Evolutionary conservation across 2,888 invertebrate genomes (phyloP).

Genomic region (Drosophila maculinotata): DNA sequence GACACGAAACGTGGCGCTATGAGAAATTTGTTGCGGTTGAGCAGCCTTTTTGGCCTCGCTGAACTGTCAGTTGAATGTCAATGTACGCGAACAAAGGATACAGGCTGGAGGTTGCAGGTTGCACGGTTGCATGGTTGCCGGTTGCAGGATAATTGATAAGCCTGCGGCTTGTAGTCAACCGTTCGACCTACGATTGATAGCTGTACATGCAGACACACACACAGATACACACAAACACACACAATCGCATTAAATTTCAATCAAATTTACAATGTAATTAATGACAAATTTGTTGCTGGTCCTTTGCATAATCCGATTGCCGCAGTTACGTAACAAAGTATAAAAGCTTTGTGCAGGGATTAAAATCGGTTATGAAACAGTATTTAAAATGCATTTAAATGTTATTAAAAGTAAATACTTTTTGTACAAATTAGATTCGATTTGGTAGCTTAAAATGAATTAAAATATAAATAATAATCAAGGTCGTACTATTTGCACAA

Average conservation of each 20-base stretch:
- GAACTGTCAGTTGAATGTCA: slow-evolving; percentile 27
- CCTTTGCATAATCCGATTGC: slow-evolving; percentile 38
- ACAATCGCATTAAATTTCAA: slow-evolving; percentile 42
- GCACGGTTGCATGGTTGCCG: slow-evolving; percentile 8
- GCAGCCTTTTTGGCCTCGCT: slow-evolving; percentile 2
- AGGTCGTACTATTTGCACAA: background rate
- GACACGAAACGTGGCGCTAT: background rate
- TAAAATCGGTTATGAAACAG: slow-evolving; percentile 29
- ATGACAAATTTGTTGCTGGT: slow-evolving; percentile 22
- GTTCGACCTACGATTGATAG: slow-evolving; percentile 38
- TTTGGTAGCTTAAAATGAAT: background rate
- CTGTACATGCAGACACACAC: slow-evolving; percentile 11
- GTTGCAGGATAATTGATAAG: slow-evolving; percentile 52
- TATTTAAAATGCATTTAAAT: slow-evolving; percentile 49
- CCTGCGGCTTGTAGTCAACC: slow-evolving; percentile 45
- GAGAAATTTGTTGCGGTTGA: background rate
- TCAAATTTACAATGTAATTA: slow-evolving; percentile 43
- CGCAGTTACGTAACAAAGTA: slow-evolving; percentile 6
- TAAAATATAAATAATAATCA: background rate
- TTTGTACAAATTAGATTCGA: background rate
- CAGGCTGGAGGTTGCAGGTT: background rate
- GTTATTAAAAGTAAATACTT: slow-evolving; percentile 23
- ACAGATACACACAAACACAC: background rate
- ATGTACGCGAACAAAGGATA: slow-evolving; percentile 4
- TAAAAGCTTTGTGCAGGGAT: slow-evolving; percentile 22